Conservation (phyloP, 1,140 invertebrate genomes). For the Hycleus cichorii region DNA sequence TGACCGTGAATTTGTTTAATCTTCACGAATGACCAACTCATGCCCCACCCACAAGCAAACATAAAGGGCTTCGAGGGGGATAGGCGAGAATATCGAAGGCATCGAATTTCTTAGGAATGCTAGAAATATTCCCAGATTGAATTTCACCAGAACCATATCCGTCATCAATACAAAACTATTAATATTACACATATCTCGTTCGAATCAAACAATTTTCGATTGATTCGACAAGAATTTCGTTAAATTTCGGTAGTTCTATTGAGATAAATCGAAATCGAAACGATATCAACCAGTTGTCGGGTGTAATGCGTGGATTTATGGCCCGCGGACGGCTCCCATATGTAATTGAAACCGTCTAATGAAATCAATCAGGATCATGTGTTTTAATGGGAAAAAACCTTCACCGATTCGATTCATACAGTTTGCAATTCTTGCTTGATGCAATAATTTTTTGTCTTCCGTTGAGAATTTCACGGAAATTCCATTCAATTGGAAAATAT, state of each 20-base stretch:
- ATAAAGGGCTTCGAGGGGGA: conserved; percentile 28
- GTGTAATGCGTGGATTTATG: conserved; percentile 18
- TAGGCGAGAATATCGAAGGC: background rate
- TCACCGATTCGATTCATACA: background rate
- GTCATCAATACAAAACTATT: too few species aligned
- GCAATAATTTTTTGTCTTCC: background rate
- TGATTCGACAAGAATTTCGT: background rate
- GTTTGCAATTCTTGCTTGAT: background rate
- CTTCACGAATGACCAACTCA: conserved; percentile 9
- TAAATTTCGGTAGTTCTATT: background rate
- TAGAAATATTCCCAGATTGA: background rate
- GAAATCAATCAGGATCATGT: conserved; percentile 15
- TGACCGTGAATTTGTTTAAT: conserved; percentile 19
- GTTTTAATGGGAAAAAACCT: conserved; percentile 11
- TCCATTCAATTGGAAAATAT: too few species aligned
- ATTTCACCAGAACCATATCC: background rate
- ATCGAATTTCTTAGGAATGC: background rate
- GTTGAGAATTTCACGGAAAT: too few species aligned
- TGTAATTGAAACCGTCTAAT: conserved; percentile 8
- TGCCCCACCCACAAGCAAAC: conserved; percentile 20
- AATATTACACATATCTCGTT: background rate
- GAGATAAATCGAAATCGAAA: background rate
- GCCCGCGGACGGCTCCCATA: conserved; percentile 19
- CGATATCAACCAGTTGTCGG: background rate
- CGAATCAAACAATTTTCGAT: background rate